Percentiles rank a stretch among this genome's conserved stretches.
phyloP scores from a whole-genome alignment of 2,113 vertebrate genomes.

The Bubo blakistoni region DNA sequence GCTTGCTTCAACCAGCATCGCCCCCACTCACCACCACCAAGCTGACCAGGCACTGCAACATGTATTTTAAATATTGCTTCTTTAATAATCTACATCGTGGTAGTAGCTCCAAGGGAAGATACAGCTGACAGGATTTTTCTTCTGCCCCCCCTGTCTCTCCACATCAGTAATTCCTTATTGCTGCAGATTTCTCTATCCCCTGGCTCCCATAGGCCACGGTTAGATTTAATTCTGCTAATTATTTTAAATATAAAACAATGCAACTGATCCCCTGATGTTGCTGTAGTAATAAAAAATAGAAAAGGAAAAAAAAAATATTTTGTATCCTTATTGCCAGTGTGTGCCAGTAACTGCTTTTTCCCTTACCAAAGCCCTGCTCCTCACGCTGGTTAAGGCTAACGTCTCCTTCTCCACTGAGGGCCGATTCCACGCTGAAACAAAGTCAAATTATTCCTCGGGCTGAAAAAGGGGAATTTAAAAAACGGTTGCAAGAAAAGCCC shows the following conservation, averaged over 20 bases:
- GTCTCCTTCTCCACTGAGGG: background rate
- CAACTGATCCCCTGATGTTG: background rate
- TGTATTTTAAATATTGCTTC: slow-evolving; percentile 37
- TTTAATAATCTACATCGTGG: slow-evolving; percentile 31
- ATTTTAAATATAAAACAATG: slow-evolving; percentile 47
- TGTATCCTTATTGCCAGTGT: slow-evolving; percentile 2
- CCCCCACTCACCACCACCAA: background rate
- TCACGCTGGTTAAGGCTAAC: rapidly evolving
- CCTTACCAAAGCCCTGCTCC: background rate
- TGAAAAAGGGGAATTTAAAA: background rate
- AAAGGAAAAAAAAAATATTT: background rate
- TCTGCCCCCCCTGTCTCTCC: background rate
- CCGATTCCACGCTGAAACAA: background rate
- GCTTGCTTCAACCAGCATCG: background rate
- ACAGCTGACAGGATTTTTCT: background rate
- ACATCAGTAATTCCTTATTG: slow-evolving; percentile 7
- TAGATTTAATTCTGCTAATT: slow-evolving; percentile 36
- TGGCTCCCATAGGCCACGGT: background rate
- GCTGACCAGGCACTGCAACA: background rate
- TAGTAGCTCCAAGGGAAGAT: slow-evolving; percentile 19
- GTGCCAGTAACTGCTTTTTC: background rate
- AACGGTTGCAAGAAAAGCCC: background rate
- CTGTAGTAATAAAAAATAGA: slow-evolving; percentile 55
- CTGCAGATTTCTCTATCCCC: background rate
- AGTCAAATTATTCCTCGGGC: background rate